These are phyloP conservation scores for Halocynthia aurantium DNA, from an alignment of 23 tunicate species.

Conservation along the genomic window DNA sequence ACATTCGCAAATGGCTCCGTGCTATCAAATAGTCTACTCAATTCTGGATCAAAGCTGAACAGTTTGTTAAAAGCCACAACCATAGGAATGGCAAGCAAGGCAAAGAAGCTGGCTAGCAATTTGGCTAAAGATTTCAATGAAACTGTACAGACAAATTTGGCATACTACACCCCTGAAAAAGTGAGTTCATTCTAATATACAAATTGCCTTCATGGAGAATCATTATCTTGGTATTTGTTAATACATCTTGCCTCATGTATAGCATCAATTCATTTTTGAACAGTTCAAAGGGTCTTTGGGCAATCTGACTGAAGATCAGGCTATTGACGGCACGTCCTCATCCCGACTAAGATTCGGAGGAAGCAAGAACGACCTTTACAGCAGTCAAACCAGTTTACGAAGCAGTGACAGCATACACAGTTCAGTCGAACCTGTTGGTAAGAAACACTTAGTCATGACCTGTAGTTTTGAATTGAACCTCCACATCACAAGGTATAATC, in stretches of 20 bases:
- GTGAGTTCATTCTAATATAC: conserved; percentile 14
- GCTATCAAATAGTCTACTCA: conserved; percentile 5
- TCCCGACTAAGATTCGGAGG: conserved; percentile 9
- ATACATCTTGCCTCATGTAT: background rate
- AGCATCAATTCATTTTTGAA: background rate
- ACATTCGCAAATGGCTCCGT: conserved; percentile 18
- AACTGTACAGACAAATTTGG: conserved; percentile 69
- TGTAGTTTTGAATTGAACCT: background rate
- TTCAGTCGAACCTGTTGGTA: conserved; percentile 16
- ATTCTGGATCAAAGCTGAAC: conserved; percentile 68
- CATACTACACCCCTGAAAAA: conserved; percentile 83
- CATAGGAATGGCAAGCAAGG: conserved; percentile 72
- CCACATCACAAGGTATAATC: background rate
- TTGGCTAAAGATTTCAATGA: conserved; percentile 88
- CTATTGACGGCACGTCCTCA: conserved; percentile 1
- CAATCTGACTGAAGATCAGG: conserved; percentile 27
- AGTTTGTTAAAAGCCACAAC: conserved; percentile 77
- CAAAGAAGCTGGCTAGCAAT: conserved; percentile 68
- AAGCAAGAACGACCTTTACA: conserved; percentile 39
- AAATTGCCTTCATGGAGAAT: no score
- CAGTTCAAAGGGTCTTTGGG: conserved; percentile 57
- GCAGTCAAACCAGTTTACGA: conserved; percentile 71
- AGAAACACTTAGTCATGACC: background rate
- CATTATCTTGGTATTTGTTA: background rate
- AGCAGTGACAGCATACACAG: conserved; percentile 57